Evolutionary conservation across 2,888 invertebrate species (phyloP).

Genomic region (Aproaerema taeniolella): DNA sequence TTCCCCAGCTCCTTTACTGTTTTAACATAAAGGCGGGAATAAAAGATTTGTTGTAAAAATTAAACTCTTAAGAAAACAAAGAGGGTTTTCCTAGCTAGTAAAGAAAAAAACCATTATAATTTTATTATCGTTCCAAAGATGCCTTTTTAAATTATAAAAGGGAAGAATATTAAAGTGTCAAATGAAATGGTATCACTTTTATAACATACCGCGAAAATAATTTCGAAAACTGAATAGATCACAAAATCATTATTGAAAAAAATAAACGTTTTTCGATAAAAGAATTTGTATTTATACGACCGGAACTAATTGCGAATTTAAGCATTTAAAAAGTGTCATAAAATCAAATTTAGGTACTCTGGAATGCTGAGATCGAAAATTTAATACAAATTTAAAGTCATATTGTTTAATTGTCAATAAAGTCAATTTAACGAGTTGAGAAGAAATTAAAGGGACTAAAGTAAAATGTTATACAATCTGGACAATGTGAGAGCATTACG

Average conservation of each 20-base stretch:
- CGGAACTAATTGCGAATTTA: constrained; percentile 23
- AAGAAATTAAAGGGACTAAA: constrained; percentile 19
- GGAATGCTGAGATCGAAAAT: constrained; percentile 23
- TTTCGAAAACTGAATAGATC: too few species aligned
- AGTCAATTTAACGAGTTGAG: constrained; percentile 37
- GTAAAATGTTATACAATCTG: constrained; percentile 12
- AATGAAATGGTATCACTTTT: too few species aligned
- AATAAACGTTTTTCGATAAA: too few species aligned
- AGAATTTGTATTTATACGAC: not conserved
- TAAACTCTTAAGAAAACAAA: constrained; percentile 63
- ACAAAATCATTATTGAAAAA: too few species aligned
- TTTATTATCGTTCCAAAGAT: constrained; percentile 57
- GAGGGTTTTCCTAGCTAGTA: constrained; percentile 45
- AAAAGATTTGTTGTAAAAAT: constrained; percentile 71
- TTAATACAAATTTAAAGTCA: constrained; percentile 30
- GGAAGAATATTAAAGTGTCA: too few species aligned
- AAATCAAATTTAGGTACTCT: constrained; percentile 25
- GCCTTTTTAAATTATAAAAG: not conserved
- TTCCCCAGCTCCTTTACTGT: constrained; percentile 56
- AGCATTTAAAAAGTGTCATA: constrained; percentile 21
- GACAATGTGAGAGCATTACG: constrained; percentile 12
- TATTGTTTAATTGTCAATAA: constrained; percentile 46
- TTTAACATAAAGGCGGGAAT: constrained; percentile 53
- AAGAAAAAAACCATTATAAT: constrained; percentile 47
- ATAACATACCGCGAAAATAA: too few species aligned